A percentile compares a stretch with the other conserved stretches of the same genome.
These are phyloP conservation scores for Cosmorhoe ocellata DNA, from an alignment of 2,888 invertebrate genomes.

Conservation along the genomic window DNA sequence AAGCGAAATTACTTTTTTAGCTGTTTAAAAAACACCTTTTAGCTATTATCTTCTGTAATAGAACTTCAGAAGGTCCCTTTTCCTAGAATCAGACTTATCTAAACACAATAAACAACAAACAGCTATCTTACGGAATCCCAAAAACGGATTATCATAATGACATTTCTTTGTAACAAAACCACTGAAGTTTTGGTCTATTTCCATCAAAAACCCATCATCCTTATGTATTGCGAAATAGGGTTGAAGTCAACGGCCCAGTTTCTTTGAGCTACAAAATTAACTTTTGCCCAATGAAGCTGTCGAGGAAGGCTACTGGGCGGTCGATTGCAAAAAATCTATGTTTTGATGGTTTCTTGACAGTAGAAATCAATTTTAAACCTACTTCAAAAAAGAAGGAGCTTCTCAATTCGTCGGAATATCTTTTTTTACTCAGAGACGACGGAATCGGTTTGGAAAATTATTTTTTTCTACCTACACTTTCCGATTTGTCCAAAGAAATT, in stretches of 20 bases:
- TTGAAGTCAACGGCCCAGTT: slow-evolving; percentile 10
- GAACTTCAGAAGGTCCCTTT: neutral
- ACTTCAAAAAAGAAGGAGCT: too few species aligned
- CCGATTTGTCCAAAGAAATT: too few species aligned
- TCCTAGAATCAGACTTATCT: slow-evolving; percentile 1
- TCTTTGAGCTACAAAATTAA: slow-evolving; percentile 48
- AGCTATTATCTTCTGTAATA: neutral
- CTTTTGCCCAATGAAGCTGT: slow-evolving; percentile 66
- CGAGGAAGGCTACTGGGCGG: slow-evolving; percentile 75
- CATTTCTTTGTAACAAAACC: slow-evolving; percentile 57
- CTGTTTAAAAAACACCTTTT: slow-evolving; percentile 3
- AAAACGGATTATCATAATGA: slow-evolving; percentile 69
- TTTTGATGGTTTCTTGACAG: slow-evolving; percentile 44
- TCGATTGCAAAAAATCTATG: slow-evolving; percentile 43
- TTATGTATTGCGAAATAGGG: slow-evolving; percentile 17
- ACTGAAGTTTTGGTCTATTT: slow-evolving; percentile 11
- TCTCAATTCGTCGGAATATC: too few species aligned
- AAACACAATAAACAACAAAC: slow-evolving; percentile 43
- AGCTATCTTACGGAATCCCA: slow-evolving; percentile 48
- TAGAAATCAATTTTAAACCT: slow-evolving; percentile 27
- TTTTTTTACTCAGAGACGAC: too few species aligned
- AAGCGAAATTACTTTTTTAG: neutral
- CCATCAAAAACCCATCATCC: slow-evolving; percentile 11
- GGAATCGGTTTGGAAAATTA: too few species aligned
- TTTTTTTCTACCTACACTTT: too few species aligned